A percentile compares a stretch with the other conserved stretches of the same genome.
phyloP scores from a whole-genome alignment of 2,888 invertebrate genomes.

The Unio pictorum region DNA sequence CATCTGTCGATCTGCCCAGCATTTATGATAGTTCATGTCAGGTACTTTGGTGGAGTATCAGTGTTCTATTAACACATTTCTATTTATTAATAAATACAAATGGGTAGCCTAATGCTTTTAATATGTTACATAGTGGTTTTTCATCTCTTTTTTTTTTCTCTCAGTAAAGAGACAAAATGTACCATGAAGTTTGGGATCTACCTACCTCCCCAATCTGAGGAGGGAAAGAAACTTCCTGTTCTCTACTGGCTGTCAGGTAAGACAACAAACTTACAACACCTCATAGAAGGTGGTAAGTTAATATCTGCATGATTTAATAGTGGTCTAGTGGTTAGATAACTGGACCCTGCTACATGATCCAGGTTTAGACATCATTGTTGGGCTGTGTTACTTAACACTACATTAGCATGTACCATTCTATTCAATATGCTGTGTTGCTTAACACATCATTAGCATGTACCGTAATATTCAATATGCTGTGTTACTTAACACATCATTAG shows the following conservation, averaged over 20 bases:
- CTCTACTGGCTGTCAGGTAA: slow-evolving; percentile 87
- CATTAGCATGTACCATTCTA: no score
- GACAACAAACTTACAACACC: background rate
- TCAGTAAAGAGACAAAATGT: slow-evolving; percentile 83
- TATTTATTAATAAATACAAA: background rate
- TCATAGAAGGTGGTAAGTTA: no score
- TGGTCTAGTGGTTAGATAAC: no score
- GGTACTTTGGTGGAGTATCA: background rate
- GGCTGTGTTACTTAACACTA: no score
- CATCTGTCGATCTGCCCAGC: no score
- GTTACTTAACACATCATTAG: no score
- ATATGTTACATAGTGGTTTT: background rate
- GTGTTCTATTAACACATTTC: background rate
- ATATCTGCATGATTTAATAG: no score
- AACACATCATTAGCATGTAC: no score
- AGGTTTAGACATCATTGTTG: no score
- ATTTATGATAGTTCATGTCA: background rate
- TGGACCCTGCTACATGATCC: no score
- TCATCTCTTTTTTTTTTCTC: slow-evolving; percentile 7
- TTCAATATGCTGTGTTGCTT: no score
- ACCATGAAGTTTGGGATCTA: slow-evolving; percentile 95
- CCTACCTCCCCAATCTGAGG: slow-evolving; percentile 81
- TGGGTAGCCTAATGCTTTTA: background rate
- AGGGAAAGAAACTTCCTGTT: slow-evolving; percentile 79
- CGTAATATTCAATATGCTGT: no score